These are phyloP conservation scores for Burhinus oedicnemus DNA, from an alignment of 2,113 vertebrate genomes.

Conservation along the genomic window DNA sequence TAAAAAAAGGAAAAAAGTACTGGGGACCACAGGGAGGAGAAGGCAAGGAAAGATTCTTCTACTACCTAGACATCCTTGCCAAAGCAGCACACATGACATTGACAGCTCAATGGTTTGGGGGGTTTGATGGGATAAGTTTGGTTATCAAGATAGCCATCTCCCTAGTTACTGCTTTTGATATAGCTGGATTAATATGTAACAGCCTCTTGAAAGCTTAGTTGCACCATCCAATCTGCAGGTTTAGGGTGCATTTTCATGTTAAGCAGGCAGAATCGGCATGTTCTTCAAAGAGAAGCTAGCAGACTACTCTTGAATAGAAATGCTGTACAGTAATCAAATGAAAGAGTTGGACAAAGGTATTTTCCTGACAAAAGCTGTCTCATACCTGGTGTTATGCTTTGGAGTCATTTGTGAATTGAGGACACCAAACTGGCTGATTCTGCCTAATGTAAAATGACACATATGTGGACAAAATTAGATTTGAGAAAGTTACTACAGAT, in stretches of 20 bases:
- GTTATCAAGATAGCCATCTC: neutral
- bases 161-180: neutral
- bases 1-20: neutral
- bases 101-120: neutral
- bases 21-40: neutral
- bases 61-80: neutral
- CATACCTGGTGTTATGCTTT: neutral
- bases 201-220: neutral
- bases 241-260: neutral
- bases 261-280: neutral
- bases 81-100: neutral
- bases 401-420: neutral
- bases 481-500: neutral
- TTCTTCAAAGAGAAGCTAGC: neutral
- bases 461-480: neutral
- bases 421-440: neutral
- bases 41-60: neutral
- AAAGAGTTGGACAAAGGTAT: neutral
- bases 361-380: neutral
- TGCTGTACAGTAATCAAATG: neutral
- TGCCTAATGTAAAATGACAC: neutral
- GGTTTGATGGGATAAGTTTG: neutral
- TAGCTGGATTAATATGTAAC: rapidly evolving
- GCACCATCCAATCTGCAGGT: neutral
- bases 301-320: neutral